Conservation (phyloP, 2,797 vertebrate species). For the Poecilia wingei region DNA sequence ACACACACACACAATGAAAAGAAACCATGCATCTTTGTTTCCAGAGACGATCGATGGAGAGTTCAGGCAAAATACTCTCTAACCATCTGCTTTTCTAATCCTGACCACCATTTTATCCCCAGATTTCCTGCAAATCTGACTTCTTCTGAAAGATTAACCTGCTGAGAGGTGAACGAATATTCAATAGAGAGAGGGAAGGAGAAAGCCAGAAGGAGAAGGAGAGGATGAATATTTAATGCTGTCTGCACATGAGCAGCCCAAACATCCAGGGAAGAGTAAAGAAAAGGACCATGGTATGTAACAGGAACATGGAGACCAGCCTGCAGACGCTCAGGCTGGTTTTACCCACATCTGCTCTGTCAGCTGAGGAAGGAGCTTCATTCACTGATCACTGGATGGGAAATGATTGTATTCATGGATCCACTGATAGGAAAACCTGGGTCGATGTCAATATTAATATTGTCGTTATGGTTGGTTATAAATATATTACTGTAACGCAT, state of each 20-base stretch:
- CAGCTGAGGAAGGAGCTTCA: neutral
- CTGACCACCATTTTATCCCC: neutral
- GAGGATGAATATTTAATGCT: slow-evolving; percentile 83
- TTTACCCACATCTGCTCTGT: neutral
- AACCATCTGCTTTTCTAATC: neutral
- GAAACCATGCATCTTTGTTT: slow-evolving; percentile 40
- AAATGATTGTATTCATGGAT: neutral
- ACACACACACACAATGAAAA: slow-evolving; percentile 19
- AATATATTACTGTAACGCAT: too few species aligned
- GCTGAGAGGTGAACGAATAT: neutral
- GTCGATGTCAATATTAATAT: neutral
- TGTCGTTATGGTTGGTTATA: too few species aligned
- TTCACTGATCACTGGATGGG: neutral
- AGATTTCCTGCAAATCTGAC: rapidly evolving
- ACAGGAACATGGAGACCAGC: neutral
- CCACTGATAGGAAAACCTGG: neutral
- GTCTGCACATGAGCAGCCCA: slow-evolving; percentile 75
- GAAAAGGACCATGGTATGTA: neutral
- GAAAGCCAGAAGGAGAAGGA: slow-evolving; percentile 61
- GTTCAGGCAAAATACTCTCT: neutral
- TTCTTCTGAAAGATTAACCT: neutral
- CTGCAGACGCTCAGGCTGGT: neutral
- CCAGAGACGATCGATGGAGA: slow-evolving; percentile 19
- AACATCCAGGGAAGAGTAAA: slow-evolving; percentile 35
- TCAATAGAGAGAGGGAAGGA: slow-evolving; percentile 37